Evolutionary conservation across 92 coral and sea anemone species (phyloP), one percentile per base, ranked within the genome.

Genomic region (Scolanthus callimorphus): DNA sequence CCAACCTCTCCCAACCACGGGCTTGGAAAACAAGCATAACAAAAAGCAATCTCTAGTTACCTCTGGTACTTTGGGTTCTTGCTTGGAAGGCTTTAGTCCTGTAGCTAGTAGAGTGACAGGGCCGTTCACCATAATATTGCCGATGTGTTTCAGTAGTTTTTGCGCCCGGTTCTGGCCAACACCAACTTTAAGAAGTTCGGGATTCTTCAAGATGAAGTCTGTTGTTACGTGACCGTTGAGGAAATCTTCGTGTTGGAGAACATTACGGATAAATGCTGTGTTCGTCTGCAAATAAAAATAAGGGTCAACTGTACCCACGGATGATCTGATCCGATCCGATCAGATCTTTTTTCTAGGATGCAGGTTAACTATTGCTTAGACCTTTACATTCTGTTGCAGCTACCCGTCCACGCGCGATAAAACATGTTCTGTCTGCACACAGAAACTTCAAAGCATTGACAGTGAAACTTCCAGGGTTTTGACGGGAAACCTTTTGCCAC

Each of bases 41-140:
- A 9, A 34, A 6, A 34, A 6, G 15, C 41, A 34, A 34, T 15
- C 41, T 6, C 15, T 6, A 6, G 43, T 79, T 48, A 47, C 99
- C 72, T 46, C 70, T 0, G 96, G 99, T 17, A 90, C 56, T 15
- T 64, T 78, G 11, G 99, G 96, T 1, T 86, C 96, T 30, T 71
- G 75, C 46, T 80, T 80, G 50, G 86, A 59, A 9, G 99, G 99
- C 54, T 88, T 77, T 47, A 94, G 69, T 20, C 85, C 83, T 8
- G 99, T 94, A 11, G 99, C 99, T 29, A 88, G 71, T 1, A 95
- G 99, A 0, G 99, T 94, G 1, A 91, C 95, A 0, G 99, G 99
- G 0, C 99, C 99, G 48, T 94, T 94, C 11, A 94, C 91, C 85
- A 94, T 71, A 46, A 94, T 95, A 30, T 94, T 94, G 44, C 99